These are phyloP conservation scores for Diphyllodes magnificus DNA, from an alignment of 2,113 vertebrate genomes.

Conservation along the genomic window DNA sequence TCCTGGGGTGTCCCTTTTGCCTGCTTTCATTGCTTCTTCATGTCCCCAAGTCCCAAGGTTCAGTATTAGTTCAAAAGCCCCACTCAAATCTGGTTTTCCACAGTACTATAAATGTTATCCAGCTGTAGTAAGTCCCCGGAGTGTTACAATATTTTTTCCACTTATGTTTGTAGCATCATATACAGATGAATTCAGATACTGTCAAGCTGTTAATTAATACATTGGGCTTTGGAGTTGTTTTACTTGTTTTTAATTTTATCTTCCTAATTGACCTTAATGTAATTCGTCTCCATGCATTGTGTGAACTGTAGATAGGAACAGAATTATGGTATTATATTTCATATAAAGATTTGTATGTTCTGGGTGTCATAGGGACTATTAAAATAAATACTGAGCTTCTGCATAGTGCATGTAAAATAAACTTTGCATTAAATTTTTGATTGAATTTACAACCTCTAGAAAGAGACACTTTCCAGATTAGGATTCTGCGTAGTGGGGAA, in stretches of 20 bases:
- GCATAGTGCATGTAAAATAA: neutral
- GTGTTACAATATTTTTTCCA: neutral
- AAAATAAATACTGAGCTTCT: neutral
- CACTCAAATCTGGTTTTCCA: neutral
- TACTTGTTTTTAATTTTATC: neutral
- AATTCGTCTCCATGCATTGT: neutral
- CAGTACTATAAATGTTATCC: neutral
- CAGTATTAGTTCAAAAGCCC: neutral
- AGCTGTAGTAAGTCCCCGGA: neutral
- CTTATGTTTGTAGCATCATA: neutral
- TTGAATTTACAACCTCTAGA: neutral
- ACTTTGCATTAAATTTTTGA: neutral
- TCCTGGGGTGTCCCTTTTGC: neutral
- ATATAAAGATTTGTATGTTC: neutral
- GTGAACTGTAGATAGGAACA: neutral
- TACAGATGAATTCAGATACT: neutral
- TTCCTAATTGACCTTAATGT: neutral
- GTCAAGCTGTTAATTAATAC: neutral
- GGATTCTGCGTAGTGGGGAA: neutral
- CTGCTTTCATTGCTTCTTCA: neutral
- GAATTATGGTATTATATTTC: neutral
- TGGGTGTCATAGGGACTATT: neutral
- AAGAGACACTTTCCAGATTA: neutral
- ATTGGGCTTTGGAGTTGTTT: neutral
- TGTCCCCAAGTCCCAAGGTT: neutral